Evolutionary conservation across 2,797 vertebrate genomes (phyloP).

Genomic region (Rhodeus uyekii): DNA sequence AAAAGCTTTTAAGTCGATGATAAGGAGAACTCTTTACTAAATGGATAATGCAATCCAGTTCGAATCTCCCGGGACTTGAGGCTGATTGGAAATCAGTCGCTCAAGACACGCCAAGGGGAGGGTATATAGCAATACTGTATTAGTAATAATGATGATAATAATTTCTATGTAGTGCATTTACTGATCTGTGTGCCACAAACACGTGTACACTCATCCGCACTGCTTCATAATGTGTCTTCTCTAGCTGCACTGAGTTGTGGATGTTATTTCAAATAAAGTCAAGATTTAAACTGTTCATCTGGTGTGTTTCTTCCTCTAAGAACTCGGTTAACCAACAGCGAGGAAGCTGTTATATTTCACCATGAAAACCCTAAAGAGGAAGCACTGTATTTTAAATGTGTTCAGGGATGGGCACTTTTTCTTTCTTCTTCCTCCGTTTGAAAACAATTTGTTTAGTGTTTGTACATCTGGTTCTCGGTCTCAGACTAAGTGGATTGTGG

Average conservation of each 20-base stretch:
- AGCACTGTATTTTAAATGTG: neutral
- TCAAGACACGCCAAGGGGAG: conserved; percentile 52
- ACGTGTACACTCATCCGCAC: conserved; percentile 48
- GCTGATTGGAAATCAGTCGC: conserved; percentile 48
- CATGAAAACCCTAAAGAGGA: neutral
- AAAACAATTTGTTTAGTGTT: neutral
- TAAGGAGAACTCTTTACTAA: conserved; percentile 32
- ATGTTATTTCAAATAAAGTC: conserved; percentile 70
- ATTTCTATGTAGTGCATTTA: conserved; percentile 66
- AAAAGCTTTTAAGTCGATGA: conserved; percentile 43
- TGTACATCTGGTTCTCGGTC: too few species aligned
- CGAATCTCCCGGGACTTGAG: conserved; percentile 49
- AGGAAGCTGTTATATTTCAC: neutral
- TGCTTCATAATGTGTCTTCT: conserved; percentile 69
- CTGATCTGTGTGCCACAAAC: conserved; percentile 60
- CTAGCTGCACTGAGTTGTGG: conserved; percentile 72
- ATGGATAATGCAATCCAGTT: conserved; percentile 45
- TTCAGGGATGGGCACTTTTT: neutral
- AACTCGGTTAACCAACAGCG: neutral
- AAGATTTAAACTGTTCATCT: conserved; percentile 27
- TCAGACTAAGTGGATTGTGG: too few species aligned
- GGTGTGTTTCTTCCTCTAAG: conserved; percentile 15
- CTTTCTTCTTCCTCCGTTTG: neutral
- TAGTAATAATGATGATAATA: conserved; percentile 35
- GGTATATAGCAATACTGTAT: conserved; percentile 79